Evolutionary conservation across 2,797 vertebrate genomes (phyloP), one percentile per base, ranked within the genome.

Genomic region (Ciconia nigra): DNA sequence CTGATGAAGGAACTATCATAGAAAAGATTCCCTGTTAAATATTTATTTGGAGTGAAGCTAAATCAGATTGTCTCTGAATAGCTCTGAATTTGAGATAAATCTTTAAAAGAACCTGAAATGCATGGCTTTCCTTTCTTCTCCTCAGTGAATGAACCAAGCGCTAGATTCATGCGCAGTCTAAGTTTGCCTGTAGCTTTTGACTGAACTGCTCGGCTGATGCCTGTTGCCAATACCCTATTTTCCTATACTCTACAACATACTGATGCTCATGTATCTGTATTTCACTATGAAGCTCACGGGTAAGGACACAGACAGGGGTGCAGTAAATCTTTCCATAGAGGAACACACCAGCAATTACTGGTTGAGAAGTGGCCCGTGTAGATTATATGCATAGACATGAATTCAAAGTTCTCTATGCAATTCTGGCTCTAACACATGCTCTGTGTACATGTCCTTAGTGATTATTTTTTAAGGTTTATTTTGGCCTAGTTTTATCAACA

Each of bases 371-470:
- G 47, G 78, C 57, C 17, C 0, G 0, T 31, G 37, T 13, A 71
- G 26, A 25, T 26, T 28, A 33, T 16, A 5, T 33, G 29, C 28
- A 10, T 2, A 41, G 35, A 41, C 10, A 21, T 4, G 11, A 80
- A 61, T 86, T 67, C 33, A 19, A 63, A 70, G 7, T 37, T 82
- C 31, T 90, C 31, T 13, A 5, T 61, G 24, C 2, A 51, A 0
- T 80, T 70, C 35, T 13, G 19, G 8, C 42, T 87, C 26, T 11
- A 41, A 18, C 7, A 44, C 15, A 3, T n/a, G 7, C 6, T 54
- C 24, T 0, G 0, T 28, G 28, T 69, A 22, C 4, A 0, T 62
- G 5, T 82, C 8, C n/a, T 72, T 20, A 49, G 20, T 26, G 20
- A 31, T 12, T 82, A 4, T 29, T 78, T 67, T 71, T 42, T 41